These are phyloP conservation scores for Stenoptilia bipunctidactyla DNA, from an alignment of 2,888 invertebrate genomes.

Conservation along the genomic window DNA sequence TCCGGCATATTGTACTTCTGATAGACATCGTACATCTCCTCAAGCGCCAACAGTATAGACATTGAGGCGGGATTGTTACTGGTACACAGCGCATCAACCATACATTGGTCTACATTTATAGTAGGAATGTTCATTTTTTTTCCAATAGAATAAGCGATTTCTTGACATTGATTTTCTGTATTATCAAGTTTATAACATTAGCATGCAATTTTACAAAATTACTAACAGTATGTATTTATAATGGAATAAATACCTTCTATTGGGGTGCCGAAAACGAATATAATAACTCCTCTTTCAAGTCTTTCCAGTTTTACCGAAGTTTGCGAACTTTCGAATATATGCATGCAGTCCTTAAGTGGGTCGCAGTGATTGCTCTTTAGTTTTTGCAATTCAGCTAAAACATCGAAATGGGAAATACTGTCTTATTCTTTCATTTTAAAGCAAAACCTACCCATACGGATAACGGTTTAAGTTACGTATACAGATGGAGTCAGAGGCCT, in stretches of 20 bases:
- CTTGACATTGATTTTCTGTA: constrained; percentile 21
- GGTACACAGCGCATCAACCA: constrained; percentile 51
- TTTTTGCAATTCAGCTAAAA: constrained; percentile 38
- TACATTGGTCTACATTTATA: constrained; percentile 59
- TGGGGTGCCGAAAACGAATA: constrained; percentile 53
- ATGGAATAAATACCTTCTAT: constrained; percentile 58
- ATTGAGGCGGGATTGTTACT: constrained; percentile 31
- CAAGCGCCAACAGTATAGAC: constrained; percentile 28
- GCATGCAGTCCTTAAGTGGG: constrained; percentile 40
- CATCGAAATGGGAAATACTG: constrained; percentile 3
- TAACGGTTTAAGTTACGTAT: no score
- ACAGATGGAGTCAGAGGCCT: no score
- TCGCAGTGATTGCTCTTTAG: constrained; percentile 38
- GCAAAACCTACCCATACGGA: no score
- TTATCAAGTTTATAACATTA: background rate
- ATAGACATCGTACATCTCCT: constrained; percentile 34
- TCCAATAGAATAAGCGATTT: constrained; percentile 51
- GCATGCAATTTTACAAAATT: background rate
- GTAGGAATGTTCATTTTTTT: constrained; percentile 51
- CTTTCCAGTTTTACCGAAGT: constrained; percentile 19
- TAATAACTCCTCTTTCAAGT: constrained; percentile 39
- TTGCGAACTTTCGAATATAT: constrained; percentile 20
- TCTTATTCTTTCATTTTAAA: no score
- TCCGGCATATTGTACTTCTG: background rate
- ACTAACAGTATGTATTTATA: no score